Evolutionary conservation across 1,140 invertebrate species (phyloP).

Genomic region (Drosophila sulfurigaster): DNA sequence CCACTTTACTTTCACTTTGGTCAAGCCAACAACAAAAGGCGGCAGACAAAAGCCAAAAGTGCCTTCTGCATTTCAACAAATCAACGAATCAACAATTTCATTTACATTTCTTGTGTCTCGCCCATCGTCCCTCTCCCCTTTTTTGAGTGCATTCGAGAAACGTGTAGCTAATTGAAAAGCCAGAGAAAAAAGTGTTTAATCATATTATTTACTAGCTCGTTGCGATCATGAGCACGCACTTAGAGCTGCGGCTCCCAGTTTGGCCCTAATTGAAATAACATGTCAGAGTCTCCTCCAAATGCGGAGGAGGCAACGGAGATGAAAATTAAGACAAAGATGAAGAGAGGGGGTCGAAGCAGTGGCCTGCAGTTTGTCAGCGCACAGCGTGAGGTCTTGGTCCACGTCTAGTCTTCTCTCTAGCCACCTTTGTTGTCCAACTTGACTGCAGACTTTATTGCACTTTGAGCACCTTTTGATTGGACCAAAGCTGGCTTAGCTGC

Average conservation of each 20-base stretch:
- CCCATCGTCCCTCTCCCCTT: background rate
- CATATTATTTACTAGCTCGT: slow-evolving; percentile 60
- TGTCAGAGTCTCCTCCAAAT: slow-evolving; percentile 4
- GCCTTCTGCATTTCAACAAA: slow-evolving; percentile 71
- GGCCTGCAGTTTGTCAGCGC: slow-evolving; percentile 42
- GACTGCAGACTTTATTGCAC: background rate
- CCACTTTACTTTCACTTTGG: slow-evolving; percentile 66
- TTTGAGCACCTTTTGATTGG: background rate
- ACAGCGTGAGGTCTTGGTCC: slow-evolving; percentile 55
- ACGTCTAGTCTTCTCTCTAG: background rate
- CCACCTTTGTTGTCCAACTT: background rate
- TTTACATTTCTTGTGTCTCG: background rate
- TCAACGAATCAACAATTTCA: slow-evolving; percentile 35
- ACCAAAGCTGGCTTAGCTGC: slow-evolving; percentile 5
- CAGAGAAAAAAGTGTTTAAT: slow-evolving; percentile 43
- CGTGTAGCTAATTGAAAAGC: slow-evolving; percentile 70
- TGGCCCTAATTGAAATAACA: slow-evolving; percentile 69
- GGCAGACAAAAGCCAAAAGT: slow-evolving; percentile 39
- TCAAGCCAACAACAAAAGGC: slow-evolving; percentile 29
- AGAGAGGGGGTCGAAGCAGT: background rate
- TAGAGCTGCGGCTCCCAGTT: slow-evolving; percentile 40
- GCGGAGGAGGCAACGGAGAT: background rate
- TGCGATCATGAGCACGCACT: slow-evolving; percentile 68
- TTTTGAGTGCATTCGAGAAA: slow-evolving; percentile 10
- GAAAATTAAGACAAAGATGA: background rate